phyloP scores from a whole-genome alignment of 2,888 invertebrate species.

The Eupithecia abbreviata region DNA sequence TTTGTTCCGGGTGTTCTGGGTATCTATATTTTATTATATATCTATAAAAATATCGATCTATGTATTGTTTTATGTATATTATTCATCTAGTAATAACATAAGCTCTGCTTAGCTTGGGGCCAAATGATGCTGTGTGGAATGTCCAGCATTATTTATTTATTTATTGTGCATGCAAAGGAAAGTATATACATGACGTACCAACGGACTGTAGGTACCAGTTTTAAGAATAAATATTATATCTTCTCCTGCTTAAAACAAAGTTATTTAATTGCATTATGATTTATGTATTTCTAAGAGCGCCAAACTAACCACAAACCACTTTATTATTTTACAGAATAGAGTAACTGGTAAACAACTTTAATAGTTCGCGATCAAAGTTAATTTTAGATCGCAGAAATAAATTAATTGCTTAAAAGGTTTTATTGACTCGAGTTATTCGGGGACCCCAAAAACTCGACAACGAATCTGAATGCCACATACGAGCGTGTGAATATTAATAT shows the following conservation, averaged over 20 bases:
- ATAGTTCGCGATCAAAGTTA: not conserved
- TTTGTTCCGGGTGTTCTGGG: too few relatives aligned
- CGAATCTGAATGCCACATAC: constrained; percentile 11
- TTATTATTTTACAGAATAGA: not conserved
- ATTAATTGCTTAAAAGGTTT: not conserved
- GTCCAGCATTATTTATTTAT: too few relatives aligned
- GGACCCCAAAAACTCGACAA: not conserved
- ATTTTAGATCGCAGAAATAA: not conserved
- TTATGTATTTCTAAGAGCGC: not conserved
- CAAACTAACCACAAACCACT: not conserved
- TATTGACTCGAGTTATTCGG: not conserved
- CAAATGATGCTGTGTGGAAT: too few relatives aligned
- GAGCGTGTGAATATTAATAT: constrained; percentile 14
- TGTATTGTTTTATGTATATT: too few relatives aligned
- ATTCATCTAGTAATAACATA: too few relatives aligned
- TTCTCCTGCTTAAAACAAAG: not conserved
- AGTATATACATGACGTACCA: not conserved
- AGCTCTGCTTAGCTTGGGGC: too few relatives aligned
- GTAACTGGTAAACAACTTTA: not conserved
- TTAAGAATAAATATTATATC: not conserved
- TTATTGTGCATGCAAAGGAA: not conserved
- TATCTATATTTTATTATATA: too few relatives aligned
- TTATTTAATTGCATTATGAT: not conserved
- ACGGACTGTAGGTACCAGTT: not conserved
- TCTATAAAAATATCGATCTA: too few relatives aligned